Evolutionary conservation across 2,113 vertebrate genomes (phyloP), one percentile per base, ranked within the genome.

Genomic region (Callipepla californica): DNA sequence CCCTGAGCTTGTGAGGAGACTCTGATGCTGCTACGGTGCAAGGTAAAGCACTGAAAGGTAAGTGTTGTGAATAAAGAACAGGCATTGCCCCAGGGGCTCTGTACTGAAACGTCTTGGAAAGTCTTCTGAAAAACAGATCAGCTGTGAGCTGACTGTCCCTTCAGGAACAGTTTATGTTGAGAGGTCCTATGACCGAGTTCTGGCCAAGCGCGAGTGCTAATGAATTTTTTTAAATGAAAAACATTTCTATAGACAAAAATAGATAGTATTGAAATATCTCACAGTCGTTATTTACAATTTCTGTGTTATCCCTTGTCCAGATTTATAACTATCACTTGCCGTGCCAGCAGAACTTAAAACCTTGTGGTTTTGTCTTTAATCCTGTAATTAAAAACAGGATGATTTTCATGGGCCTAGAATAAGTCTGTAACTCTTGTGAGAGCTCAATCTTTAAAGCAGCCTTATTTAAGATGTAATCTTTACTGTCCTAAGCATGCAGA

Each of bases 191-290:
- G 40, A 94, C 62, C 57, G 84, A 94, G 32, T 92, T 85, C 85
- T 96, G 90, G 79, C 89, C 83, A 45, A 93, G 82, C 38, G 38
- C n/a, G 92, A 93, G 83, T 65, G 74, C 73, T 88, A 87, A 87
- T 90, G 81, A 88, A 79, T 94, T 89, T 82, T 94, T 75, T 88
- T 68, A 95, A 94, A 85, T 34, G 11, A 92, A 84, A 90, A 96
- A 65, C 87, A 95, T 84, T 91, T 85, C 62, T 73, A 26, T 73
- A 86, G 87, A 88, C 82, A 81, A 94, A 95, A 96, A 94, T 90
- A 96, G 92, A 76, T 34, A 70, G 58, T 65, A 91, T 77, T 91
- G 94, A 91, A 94, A 91, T 80, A 66, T 94, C 87, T 92, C 82
- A 51, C 73, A 90, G 79, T 55, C 53, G 34, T 80, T 91, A 72